Percentiles rank a stretch among this genome's conserved stretches.
Evolutionary conservation across 2,888 invertebrate genomes (phyloP).

Genomic region (Archips crataeganus): DNA sequence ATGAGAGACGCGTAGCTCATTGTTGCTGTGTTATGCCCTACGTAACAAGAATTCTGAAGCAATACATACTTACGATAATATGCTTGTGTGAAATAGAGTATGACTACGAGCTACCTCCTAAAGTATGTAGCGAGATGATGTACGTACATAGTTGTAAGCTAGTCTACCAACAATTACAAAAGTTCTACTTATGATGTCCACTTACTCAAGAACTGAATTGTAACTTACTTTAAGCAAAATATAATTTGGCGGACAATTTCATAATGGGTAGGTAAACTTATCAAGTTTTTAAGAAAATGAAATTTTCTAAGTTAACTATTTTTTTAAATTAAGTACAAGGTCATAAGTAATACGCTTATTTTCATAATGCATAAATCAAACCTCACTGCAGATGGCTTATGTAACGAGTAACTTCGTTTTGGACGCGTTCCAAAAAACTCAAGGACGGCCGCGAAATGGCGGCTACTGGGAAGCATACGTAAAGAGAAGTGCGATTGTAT

Average conservation of each 20-base stretch:
- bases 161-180: background rate
- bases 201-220: background rate
- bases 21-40: background rate
- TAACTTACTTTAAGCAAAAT: background rate
- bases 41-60: constrained; percentile 4
- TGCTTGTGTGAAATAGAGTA: background rate
- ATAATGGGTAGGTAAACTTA: no score
- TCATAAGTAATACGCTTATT: constrained; percentile 12
- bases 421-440: constrained; percentile 40
- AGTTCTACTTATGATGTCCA: background rate
- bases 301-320: no score
- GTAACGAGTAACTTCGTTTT: constrained; percentile 35
- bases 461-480: constrained; percentile 19
- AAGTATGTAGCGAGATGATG: background rate
- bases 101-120: background rate
- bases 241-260: no score
- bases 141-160: background rate
- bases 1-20: background rate
- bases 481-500: constrained; percentile 5
- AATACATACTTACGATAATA: background rate
- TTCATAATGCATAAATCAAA: constrained; percentile 31
- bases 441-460: constrained; percentile 22
- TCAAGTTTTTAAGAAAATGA: no score
- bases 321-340: constrained; percentile 12
- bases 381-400: constrained; percentile 40